Base-by-base conservation (phyloP, 2,113 vertebrate genomes). In the Raja brachyura region DNA sequence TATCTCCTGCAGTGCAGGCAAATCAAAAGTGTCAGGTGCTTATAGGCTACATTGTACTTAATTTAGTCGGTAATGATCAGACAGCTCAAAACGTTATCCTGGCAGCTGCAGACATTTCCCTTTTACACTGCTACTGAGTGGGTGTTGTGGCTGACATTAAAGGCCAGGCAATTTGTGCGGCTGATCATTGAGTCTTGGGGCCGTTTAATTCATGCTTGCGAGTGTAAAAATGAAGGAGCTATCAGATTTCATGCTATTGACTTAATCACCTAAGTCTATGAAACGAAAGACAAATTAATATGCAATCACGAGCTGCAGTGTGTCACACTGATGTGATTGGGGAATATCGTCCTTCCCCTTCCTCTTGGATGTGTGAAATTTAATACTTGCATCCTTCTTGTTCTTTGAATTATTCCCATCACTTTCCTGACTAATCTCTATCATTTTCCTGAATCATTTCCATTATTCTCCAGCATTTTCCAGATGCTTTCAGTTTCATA, bases 21-120 rank as follows among this genome's bases (percentile, higher is more conserved):
- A 95, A 95, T 95, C 94, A 96, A 95, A 96, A 93, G 95, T 95
- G 95, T 94, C 95, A 96, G 94, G 93, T 95, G 93, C 94, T 94
- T 93, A 11, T 18, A 95, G 94, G 94, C 93, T 88, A 85, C 93
- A 93, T 90, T 95, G 93, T 93, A 94, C 95, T 95, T 95, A 95
- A 95, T 95, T 95, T 94, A 95, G 94, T 95, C 94, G 93, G 93
- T 94, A 94, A 94, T 88, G 93, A 94, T 95, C 93, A 93, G 0
- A 93, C 93, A 79, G 93, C 94, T 94, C 56, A 20, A 92, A 48
- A 93, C 93, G 63, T 39, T 94, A 31, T 94, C 94, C 94, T 94
- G 93, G 94, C 93, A 93, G 61, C 78, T 0, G 0, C 94, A 93
- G 95, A 94, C 94, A 94, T 94, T 94, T 94, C 94, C 93, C 93